These are phyloP conservation scores for Camponotus pennsylvanicus DNA, from an alignment of 1,140 invertebrate species.

Conservation along the genomic window DNA sequence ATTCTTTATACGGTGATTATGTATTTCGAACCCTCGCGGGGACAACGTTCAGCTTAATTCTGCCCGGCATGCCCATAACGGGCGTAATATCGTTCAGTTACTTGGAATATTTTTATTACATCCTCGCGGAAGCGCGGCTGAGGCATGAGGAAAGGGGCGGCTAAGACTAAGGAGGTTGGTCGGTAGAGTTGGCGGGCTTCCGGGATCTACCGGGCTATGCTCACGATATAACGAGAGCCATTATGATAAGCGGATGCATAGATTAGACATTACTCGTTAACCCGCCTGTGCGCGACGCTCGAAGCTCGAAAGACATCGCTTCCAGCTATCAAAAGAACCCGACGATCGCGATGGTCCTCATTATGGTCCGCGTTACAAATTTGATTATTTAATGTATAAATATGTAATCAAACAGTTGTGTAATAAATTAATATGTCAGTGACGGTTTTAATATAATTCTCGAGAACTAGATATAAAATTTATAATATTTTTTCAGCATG, in stretches of 20 bases:
- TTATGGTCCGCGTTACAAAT: neutral
- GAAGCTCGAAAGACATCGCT: conserved; percentile 40
- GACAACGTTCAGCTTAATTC: conserved; percentile 69
- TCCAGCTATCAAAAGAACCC: conserved; percentile 22
- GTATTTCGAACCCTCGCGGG: conserved; percentile 1
- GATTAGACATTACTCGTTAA: conserved; percentile 85
- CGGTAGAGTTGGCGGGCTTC: conserved; percentile 65
- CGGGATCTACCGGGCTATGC: conserved; percentile 64
- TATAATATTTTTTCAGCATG: no score
- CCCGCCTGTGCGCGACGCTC: conserved; percentile 78
- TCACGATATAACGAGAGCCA: conserved; percentile 82
- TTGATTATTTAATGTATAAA: neutral
- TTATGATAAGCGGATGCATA: conserved; percentile 86
- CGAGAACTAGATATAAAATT: neutral
- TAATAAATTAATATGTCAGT: neutral
- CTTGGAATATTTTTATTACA: conserved; percentile 83
- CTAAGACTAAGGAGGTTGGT: conserved; percentile 40
- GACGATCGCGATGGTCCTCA: neutral
- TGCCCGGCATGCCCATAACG: conserved; percentile 70
- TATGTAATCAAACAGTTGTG: neutral
- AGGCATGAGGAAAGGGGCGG: conserved; percentile 20
- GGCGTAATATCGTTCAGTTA: conserved; percentile 82
- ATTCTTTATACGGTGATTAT: conserved; percentile 35
- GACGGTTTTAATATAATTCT: neutral
- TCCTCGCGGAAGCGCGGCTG: conserved; percentile 11